Evolutionary conservation across 1,140 invertebrate genomes (phyloP).

Genomic region (Acromyrmex echinatior): DNA sequence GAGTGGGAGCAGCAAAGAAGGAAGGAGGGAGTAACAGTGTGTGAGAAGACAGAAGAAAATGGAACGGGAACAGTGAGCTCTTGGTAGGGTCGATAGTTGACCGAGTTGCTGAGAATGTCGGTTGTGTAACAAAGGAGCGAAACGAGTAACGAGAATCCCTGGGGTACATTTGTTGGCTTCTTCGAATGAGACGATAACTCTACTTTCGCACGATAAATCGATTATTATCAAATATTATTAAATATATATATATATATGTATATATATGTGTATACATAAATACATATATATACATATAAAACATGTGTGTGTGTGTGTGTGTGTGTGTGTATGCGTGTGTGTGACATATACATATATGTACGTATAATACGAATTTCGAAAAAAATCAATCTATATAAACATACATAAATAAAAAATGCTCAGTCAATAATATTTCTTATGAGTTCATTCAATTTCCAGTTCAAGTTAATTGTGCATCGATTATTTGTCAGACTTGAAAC

Average conservation of each 20-base stretch:
- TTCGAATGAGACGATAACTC: constrained; percentile 26
- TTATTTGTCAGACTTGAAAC: no score
- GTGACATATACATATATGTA: no score
- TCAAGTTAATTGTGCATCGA: no score
- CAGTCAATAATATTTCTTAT: no score
- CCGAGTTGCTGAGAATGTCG: constrained; percentile 74
- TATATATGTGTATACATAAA: no score
- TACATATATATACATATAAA: no score
- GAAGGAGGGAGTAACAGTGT: constrained; percentile 27
- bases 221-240: constrained; percentile 11
- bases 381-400: neutral
- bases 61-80: constrained; percentile 36
- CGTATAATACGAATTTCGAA: neutral
- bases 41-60: constrained; percentile 62
- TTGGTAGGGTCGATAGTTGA: constrained; percentile 74
- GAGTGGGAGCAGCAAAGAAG: neutral
- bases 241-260: neutral
- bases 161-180: constrained; percentile 68
- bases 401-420: no score
- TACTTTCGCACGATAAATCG: neutral
- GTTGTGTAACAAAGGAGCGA: constrained; percentile 77
- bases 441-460: no score
- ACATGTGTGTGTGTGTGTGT: no score
- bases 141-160: constrained; percentile 69
- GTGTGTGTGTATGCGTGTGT: no score